These are phyloP conservation scores for Ploceus nigricollis DNA, from an alignment of 2,113 vertebrate species.

Conservation along the genomic window DNA sequence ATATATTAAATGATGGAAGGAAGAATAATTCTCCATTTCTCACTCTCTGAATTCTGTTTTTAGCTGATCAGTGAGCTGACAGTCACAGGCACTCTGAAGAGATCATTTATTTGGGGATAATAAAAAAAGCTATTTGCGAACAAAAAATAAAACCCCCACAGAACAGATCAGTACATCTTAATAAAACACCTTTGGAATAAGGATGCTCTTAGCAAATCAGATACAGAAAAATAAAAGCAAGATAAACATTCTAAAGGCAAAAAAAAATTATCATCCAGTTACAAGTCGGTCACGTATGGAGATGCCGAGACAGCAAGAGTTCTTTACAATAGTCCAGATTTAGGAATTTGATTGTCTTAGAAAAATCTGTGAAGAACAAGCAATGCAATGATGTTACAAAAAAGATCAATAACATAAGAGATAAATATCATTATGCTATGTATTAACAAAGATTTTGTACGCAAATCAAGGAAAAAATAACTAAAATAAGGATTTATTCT, in stretches of 20 bases:
- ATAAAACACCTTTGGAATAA: background rate
- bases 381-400: background rate
- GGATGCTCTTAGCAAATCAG: background rate
- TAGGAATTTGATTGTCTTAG: background rate
- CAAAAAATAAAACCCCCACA: background rate
- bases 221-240: background rate
- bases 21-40: background rate
- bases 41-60: background rate
- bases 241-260: background rate
- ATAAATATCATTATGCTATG: background rate
- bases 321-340: background rate
- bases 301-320: background rate
- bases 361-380: background rate
- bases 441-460: background rate
- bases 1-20: background rate
- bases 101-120: background rate
- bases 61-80: background rate
- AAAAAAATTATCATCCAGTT: background rate
- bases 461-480: background rate
- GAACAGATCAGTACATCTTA: background rate
- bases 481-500: background rate
- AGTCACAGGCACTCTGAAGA: background rate
- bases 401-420: background rate
- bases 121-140: background rate
- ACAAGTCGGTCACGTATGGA: background rate